These are phyloP conservation scores for Heterodera schachtii DNA, from an alignment of 1,140 invertebrate genomes.

Conservation along the genomic window DNA sequence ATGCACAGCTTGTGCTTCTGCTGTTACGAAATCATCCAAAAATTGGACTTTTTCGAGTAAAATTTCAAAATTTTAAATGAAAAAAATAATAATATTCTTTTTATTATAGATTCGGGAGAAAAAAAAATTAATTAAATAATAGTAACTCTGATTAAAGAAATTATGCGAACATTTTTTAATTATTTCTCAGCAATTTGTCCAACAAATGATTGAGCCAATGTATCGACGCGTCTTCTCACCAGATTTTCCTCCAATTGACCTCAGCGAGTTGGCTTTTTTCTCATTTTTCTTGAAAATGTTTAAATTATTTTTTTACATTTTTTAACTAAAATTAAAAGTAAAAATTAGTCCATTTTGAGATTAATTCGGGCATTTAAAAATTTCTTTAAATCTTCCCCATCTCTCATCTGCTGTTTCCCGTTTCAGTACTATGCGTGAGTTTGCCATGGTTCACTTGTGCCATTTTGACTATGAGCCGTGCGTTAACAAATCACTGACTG, in stretches of 20 bases:
- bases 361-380: neutral
- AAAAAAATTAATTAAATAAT: no score
- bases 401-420: neutral
- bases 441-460: constrained; percentile 36
- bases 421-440: constrained; percentile 34
- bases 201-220: constrained; percentile 34
- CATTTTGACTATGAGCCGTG: constrained; percentile 35
- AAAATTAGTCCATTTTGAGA: no score
- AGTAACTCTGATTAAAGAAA: neutral
- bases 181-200: constrained; percentile 30
- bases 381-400: neutral
- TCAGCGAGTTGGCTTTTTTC: constrained; percentile 24
- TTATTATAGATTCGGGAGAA: neutral
- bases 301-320: neutral
- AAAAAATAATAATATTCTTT: neutral
- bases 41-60: constrained; percentile 2
- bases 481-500: constrained; percentile 14
- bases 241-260: constrained; percentile 19
- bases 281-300: no score
- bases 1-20: constrained; percentile 31
- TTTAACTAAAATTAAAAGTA: neutral
- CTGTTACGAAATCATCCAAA: constrained; percentile 25
- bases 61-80: neutral
- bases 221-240: constrained; percentile 22
- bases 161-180: neutral